Evolutionary conservation across 2,113 vertebrate genomes (phyloP).

Genomic region (Lophotis ruficrista): DNA sequence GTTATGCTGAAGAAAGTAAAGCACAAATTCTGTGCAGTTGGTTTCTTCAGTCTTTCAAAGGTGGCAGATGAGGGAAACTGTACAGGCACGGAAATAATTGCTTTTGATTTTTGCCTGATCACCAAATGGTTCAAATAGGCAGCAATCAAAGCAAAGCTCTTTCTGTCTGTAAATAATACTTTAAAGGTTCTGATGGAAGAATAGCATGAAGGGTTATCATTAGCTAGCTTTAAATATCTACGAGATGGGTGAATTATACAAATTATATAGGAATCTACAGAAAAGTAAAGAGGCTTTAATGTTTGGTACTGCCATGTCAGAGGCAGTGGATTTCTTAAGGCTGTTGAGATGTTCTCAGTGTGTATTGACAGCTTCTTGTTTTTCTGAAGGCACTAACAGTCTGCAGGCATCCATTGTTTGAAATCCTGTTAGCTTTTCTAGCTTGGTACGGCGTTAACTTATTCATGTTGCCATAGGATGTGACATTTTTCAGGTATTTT

Average conservation of each 20-base stretch:
- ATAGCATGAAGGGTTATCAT: conserved; percentile 22
- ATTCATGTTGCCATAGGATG: background rate
- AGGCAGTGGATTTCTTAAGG: background rate
- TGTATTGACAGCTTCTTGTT: background rate
- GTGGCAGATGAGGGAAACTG: background rate
- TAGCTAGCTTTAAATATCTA: background rate
- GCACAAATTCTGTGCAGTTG: background rate
- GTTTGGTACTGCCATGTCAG: background rate
- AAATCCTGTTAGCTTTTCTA: background rate
- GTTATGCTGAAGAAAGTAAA: background rate
- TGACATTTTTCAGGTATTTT: background rate
- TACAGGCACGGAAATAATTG: background rate
- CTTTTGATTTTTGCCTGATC: conserved; percentile 12
- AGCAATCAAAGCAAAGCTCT: conserved; percentile 32
- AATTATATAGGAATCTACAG: background rate
- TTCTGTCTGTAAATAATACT: conserved; percentile 11
- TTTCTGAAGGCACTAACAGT: background rate
- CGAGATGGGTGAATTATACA: background rate
- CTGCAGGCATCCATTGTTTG: background rate
- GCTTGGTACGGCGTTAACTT: background rate
- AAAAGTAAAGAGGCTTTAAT: background rate
- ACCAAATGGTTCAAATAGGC: background rate
- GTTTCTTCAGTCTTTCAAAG: background rate
- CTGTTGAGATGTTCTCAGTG: background rate
- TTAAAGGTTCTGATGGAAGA: background rate